Evolutionary conservation across 1,140 invertebrate genomes (phyloP), one percentile per base, ranked within the genome.

Genomic region (Eueides isabella): DNA sequence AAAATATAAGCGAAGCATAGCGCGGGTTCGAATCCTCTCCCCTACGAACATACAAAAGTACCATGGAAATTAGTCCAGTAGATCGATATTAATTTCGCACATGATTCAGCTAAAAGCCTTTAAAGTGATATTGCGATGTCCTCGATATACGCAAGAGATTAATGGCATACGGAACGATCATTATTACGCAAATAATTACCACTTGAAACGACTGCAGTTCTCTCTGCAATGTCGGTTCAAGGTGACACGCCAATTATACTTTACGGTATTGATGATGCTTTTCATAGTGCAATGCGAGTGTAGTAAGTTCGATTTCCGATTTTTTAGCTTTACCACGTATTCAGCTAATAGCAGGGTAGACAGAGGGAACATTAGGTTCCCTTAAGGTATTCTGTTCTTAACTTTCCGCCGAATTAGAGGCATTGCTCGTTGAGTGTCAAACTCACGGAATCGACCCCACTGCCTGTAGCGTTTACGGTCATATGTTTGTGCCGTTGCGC

Each of bases 171-270:
- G 16, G 64, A 33, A 26, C 35, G 16, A 7, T 35, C 31, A 55
- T 30, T 30, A 61, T 35, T 69, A 55, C 28, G 30, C 26, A 48
- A 69, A 23, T 69, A 69, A 69, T 61, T 16, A 41, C 48, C 48
- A 69, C 67, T 69, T 33, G 35, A 35, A n/a, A 38, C 4, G 28
- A 48, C 65, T 29, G 23, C 28, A 66, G 19, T 38, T 35, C n/a
- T 41, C 38, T 41, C 31, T 38, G 35, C n/a, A 66, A 66, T 66
- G 64, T 41, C 64, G 38, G 35, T 66, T 66, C 64, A 66, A 66
- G 64, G 64, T 38, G 38, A 66, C 38, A 66, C 38, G 14, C 12
- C 35, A 44, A 66, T 66, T 44, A 44, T 23, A 44, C 41, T 0
- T 1, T 23, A 26, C 48, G 11, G 23, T 55, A 19, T 55, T 55